Evolutionary conservation across 2,797 vertebrate species (phyloP), one percentile per base, ranked within the genome.

Genomic region (Coreius guichenoti): DNA sequence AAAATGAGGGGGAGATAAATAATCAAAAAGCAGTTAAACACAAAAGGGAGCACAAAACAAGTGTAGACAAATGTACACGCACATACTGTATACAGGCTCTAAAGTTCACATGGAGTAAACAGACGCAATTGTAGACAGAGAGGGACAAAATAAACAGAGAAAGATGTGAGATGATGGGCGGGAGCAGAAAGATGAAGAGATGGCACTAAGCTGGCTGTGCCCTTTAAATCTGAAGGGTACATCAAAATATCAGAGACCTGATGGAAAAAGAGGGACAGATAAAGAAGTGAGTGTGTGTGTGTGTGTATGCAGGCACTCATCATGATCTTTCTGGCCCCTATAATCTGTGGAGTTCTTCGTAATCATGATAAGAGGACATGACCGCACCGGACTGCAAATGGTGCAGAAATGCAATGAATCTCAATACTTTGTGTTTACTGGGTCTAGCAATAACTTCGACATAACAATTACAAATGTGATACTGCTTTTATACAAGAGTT

Each of bases 141-240:
- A 67, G 23, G 45, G 68, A 43, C 69, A 80, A 65, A 80, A 73
- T 74, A 80, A 69, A 80, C 29, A 73, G 39, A 72, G 67, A 23
- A 63, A 61, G 8, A 45, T 47, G 69, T 8, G 70, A 80, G 65
- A 61, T 36, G 23, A 43, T 36, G 51, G 45, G 56, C n/a, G 47
- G 47, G 54, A 68, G 80, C 21, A 51, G 29, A 82, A 72, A 76
- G 45, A 79, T 70, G 54, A 56, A 54, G 80, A 82, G 85, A 81
- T 72, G 36, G 69, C 68, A 88, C 83, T 88, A 86, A 86, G 85
- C 87, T 86, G 58, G 47, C 36, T 74, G 61, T 86, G 83, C 68
- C 80, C 77, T 86, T 88, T 88, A 86, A 83, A 88, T 83, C 75
- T 79, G 70, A 83, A 72, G 68, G 58, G 68, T 72, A 81, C 73